A percentile compares a stretch with the other conserved stretches of the same genome.
Evolutionary conservation across 2,888 invertebrate genomes (phyloP).

Genomic region (Ametastegia equiseti): DNA sequence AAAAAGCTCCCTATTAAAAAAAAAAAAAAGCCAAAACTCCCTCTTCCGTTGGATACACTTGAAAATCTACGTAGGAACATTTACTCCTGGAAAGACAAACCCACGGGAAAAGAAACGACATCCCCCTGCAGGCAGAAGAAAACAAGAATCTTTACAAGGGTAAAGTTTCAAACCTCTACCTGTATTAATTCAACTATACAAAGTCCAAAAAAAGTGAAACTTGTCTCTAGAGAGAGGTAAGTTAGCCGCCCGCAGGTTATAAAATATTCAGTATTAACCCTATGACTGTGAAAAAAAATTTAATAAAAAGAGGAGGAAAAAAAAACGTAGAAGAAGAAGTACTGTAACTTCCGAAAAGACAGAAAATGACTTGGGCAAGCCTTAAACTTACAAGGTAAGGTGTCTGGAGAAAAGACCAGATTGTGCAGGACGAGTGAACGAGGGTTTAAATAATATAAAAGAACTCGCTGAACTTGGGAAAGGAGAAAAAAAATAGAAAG

Average conservation of each 20-base stretch:
- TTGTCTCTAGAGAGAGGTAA: background rate
- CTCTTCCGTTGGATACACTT: too few species aligned
- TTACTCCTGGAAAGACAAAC: background rate
- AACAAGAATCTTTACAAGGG: background rate
- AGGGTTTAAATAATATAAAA: background rate
- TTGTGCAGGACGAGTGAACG: conserved; percentile 9
- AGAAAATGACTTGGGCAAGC: background rate
- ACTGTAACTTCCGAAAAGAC: background rate
- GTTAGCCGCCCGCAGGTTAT: background rate
- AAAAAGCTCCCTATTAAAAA: background rate
- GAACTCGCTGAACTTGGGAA: background rate
- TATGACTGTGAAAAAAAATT: background rate
- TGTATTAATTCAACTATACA: background rate
- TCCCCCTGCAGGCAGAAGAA: background rate
- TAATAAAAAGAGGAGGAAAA: background rate
- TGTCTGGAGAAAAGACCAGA: background rate
- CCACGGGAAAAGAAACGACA: background rate
- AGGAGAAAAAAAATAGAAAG: background rate
- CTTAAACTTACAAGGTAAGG: background rate
- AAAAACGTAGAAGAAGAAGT: background rate
- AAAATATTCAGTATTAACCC: background rate
- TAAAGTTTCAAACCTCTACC: background rate
- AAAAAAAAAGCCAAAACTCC: background rate
- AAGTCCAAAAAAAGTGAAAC: background rate
- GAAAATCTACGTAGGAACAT: background rate